Conservation (phyloP, 2,113 vertebrate genomes). For the Patagioenas fasciata region DNA sequence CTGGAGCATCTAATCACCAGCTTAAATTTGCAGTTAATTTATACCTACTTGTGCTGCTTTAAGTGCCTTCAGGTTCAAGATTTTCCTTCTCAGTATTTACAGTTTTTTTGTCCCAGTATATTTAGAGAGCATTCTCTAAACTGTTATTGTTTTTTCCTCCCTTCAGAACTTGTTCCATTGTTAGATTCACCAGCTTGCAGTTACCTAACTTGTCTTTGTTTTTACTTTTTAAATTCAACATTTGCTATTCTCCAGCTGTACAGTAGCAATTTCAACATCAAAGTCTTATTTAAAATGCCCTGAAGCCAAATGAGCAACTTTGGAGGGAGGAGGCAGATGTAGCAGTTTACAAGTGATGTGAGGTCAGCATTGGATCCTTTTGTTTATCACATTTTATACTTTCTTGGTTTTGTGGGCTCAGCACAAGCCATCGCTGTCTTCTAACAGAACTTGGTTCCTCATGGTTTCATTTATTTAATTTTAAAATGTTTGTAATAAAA, state of each 20-base stretch:
- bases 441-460: not conserved
- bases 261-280: not conserved
- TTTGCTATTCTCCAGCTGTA: not conserved
- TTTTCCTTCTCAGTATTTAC: not conserved
- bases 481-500: not conserved
- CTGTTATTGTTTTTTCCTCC: not conserved
- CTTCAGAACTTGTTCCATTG: not conserved
- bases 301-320: slow-evolving; percentile 17
- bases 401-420: not conserved
- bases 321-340: not conserved
- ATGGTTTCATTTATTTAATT: not conserved
- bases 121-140: not conserved
- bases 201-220: not conserved
- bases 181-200: not conserved
- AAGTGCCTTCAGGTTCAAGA: rapidly evolving
- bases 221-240: not conserved
- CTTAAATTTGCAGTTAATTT: not conserved
- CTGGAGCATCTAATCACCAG: not conserved
- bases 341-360: not conserved
- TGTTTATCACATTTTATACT: not conserved
- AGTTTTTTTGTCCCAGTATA: not conserved
- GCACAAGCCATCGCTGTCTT: not conserved
- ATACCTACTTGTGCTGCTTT: not conserved
- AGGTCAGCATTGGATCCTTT: slow-evolving; percentile 4
- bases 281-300: slow-evolving; percentile 26